Evolutionary conservation across 2,888 invertebrate genomes (phyloP), one percentile per base, ranked within the genome.

Genomic region (Nysson spinosus): DNA sequence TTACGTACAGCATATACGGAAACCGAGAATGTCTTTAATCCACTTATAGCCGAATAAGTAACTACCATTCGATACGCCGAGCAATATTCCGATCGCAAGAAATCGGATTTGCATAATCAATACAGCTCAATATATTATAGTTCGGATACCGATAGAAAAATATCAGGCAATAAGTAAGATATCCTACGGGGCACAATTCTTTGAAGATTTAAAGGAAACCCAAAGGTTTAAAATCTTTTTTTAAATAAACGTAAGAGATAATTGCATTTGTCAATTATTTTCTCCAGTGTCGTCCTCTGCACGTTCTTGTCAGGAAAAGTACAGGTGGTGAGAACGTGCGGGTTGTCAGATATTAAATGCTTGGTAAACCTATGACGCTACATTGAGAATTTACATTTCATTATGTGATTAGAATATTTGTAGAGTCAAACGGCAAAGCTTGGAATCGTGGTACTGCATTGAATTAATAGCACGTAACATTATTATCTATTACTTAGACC

Each of bases 281-380:
- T 37, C 9, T 30, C 64, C 5, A 4, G 56, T 56, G 68, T 57
- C 68, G 68, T 56, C 68, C 60, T 66, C 68, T 68, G 44, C 30
- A n/a, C 19, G 4, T 30, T 46, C 26, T 52, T 14, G 20, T 6
- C 43, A 2, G 9, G n/a, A n/a, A n/a, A n/a, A 35, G 28, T 17
- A 11, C 35, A 57, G 44, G 39, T 65, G 40, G 37, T 24, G 22
- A n/a, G 47, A 42, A 9, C 22, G 51, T 60, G 50, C 46, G 32
- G 37, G 34, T 62, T 56, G 55, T 61, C 56, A 49, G 40, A 52
- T 9, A 42, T 3, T 7, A 44, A 44, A 28, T n/a, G 19, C 1
- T n/a, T n/a, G n/a, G n/a, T n/a, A n/a, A 14, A 11, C 22, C 22
- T 55, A 28, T 14, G 22, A 14, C 1, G 12, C 30, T 24, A n/a